Base-by-base conservation (phyloP, 2,797 vertebrate species). In the Mus minutoides region DNA sequence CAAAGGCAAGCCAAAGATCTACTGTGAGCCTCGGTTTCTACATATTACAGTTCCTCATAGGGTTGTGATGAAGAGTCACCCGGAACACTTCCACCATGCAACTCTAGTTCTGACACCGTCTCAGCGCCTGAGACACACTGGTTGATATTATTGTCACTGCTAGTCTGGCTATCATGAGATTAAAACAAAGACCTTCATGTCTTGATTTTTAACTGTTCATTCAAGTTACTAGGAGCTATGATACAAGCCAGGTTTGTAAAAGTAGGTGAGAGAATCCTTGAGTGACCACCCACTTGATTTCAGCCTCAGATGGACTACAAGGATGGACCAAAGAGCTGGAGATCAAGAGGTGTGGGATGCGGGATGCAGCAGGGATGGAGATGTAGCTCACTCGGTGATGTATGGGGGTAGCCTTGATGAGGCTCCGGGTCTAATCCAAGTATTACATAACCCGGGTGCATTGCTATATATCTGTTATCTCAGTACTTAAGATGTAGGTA, bases 31-130 rank as follows among this genome's bases (percentile, higher is more conserved):
- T 86, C 90, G 14, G 52, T 82, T 88, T 92, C 67, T 34, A 62
- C 9, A 6, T 24, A 22, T 67, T 11, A 79, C 10, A 12, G 6
- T 26, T 58, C 19, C 29, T 21, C 6, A 2, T 0, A 26, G 52
- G 64, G 16, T 16, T n/a, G 26, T 9, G 10, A 19, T 13, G 52
- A 87, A 46, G 82, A 84, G 19, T 64, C 58, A 43, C 0, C 5
- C 2, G 7, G 49, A 52, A 3, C 17, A n/a, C 0, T 2, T 26
- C 29, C 6, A 21, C 4, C 52, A 58, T 3, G 0, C 2, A 22
- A 49, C 31, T 4, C 0, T 9, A 19, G 40, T 0, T 24, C 62
- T 40, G 0, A 1, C 29, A 2, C 1, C 2, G 0, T 14, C 67
- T 64, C 40, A 34, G 49, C 3, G 40, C 69, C 3, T 0, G 0